A percentile compares a stretch with the other conserved stretches of the same genome.
phyloP scores from a whole-genome alignment of 2,888 invertebrate genomes.

The Byasa hedistus region DNA sequence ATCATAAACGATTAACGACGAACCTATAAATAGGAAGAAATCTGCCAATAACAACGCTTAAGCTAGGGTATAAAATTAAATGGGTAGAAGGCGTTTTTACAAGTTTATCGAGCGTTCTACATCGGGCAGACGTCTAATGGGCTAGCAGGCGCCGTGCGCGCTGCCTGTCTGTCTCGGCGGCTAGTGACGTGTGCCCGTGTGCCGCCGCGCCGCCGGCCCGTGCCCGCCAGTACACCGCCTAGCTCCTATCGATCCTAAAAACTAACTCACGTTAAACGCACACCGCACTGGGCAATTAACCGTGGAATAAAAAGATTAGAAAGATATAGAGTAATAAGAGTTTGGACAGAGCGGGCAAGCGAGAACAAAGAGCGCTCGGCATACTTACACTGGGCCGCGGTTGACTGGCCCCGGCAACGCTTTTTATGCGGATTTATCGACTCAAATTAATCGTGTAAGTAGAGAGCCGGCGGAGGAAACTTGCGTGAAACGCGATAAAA shows the following conservation, averaged over 20 bases:
- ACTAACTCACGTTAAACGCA: constrained; percentile 43
- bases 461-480: constrained; percentile 67
- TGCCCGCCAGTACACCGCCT: constrained; percentile 36
- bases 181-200: constrained; percentile 59
- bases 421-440: constrained; percentile 79
- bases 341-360: constrained; percentile 43
- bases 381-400: constrained; percentile 68
- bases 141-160: constrained; percentile 73
- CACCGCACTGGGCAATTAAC: constrained; percentile 42
- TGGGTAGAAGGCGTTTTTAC: constrained; percentile 78
- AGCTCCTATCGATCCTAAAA: constrained; percentile 56
- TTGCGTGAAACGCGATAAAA: constrained; percentile 75
- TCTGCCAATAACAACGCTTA: constrained; percentile 77
- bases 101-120: constrained; percentile 80
- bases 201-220: constrained; percentile 41
- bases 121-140: constrained; percentile 76
- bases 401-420: constrained; percentile 66
- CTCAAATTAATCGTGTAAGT: constrained; percentile 79
- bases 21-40: constrained; percentile 68
- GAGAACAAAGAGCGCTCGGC: constrained; percentile 68
- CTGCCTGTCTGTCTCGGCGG: constrained; percentile 72
- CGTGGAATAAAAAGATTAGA: constrained; percentile 56
- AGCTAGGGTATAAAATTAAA: constrained; percentile 77
- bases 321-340: constrained; percentile 41
- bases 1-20: constrained; percentile 70